Conservation (phyloP, 1,140 invertebrate species). For the Ectropis grisescens region DNA sequence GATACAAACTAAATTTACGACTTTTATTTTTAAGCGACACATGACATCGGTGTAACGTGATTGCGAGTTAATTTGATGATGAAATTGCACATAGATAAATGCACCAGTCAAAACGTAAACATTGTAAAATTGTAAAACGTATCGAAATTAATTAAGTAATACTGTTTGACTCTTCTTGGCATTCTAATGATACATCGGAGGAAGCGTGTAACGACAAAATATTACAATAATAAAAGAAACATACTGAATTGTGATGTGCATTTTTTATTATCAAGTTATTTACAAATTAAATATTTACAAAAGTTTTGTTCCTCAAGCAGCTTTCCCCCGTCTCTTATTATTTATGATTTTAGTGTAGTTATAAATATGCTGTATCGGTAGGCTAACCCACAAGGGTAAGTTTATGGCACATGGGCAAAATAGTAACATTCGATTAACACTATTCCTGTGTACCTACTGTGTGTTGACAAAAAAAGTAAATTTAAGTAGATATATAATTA, state of each 20-base stretch:
- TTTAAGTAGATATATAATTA: too few relatives aligned
- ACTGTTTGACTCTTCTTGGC: slow-evolving; percentile 55
- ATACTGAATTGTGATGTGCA: too few relatives aligned
- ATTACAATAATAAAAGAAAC: too few relatives aligned
- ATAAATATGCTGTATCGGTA: slow-evolving; percentile 21
- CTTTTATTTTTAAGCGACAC: neutral
- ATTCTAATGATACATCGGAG: slow-evolving; percentile 12
- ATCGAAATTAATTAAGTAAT: slow-evolving; percentile 65
- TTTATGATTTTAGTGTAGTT: slow-evolving; percentile 11
- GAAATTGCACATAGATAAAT: slow-evolving; percentile 20
- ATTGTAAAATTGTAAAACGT: slow-evolving; percentile 41
- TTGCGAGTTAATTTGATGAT: slow-evolving; percentile 6
- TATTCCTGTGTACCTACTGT: too few relatives aligned
- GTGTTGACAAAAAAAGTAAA: too few relatives aligned
- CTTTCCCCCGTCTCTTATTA: too few relatives aligned
- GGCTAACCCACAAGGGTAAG: slow-evolving; percentile 36
- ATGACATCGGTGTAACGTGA: too few relatives aligned
- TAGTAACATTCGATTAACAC: too few relatives aligned
- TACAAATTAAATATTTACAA: too few relatives aligned
- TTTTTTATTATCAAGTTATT: too few relatives aligned
- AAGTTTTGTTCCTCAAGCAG: too few relatives aligned
- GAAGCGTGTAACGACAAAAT: too few relatives aligned
- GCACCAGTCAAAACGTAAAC: slow-evolving; percentile 20
- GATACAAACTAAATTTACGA: slow-evolving; percentile 14
- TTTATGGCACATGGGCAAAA: slow-evolving; percentile 56